Evolutionary conservation across 2,113 vertebrate species (phyloP).

Genomic region (Malurus melanocephalus): DNA sequence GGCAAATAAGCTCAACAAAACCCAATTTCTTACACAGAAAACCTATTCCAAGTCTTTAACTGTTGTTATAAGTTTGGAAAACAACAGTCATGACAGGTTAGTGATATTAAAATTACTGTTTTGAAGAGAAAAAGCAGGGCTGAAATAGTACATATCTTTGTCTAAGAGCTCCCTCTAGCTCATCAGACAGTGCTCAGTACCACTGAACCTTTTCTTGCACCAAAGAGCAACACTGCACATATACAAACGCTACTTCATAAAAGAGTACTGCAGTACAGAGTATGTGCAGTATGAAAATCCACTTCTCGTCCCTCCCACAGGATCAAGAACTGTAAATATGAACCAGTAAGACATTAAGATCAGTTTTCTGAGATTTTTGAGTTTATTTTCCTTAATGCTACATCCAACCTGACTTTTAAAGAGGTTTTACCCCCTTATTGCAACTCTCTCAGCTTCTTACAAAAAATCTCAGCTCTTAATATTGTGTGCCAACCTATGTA

Average conservation of each 20-base stretch:
- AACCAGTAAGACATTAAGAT: background rate
- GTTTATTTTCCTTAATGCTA: background rate
- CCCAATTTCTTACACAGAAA: background rate
- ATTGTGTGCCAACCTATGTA: background rate
- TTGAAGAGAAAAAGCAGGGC: background rate
- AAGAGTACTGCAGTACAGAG: background rate
- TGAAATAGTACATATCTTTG: background rate
- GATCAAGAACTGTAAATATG: background rate
- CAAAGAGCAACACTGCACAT: background rate
- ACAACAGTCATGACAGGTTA: background rate
- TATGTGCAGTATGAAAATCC: background rate
- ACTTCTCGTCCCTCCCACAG: background rate
- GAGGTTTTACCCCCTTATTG: background rate
- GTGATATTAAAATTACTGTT: background rate
- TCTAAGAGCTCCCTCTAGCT: slow-evolving; percentile 69
- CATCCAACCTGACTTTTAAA: background rate
- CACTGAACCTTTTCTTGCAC: background rate
- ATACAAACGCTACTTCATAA: fast-evolving
- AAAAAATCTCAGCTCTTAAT: background rate
- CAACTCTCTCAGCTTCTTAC: background rate
- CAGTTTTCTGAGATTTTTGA: background rate
- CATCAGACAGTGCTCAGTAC: background rate
- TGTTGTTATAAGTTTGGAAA: background rate
- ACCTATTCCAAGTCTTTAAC: background rate
- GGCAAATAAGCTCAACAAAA: background rate